These are phyloP conservation scores for Gibbula magus DNA, from an alignment of 2,888 invertebrate species.

Conservation along the genomic window DNA sequence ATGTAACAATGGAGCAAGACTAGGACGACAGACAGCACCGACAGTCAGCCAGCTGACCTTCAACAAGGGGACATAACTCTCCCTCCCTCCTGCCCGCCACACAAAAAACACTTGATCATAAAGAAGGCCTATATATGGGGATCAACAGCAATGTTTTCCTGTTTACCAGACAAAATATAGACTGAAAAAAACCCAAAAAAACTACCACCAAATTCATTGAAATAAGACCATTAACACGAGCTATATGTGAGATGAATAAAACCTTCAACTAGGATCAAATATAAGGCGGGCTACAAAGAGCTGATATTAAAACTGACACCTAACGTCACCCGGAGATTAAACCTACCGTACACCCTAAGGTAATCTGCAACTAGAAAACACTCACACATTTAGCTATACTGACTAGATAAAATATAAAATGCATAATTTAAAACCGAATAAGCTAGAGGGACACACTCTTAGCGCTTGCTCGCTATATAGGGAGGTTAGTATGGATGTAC, in stretches of 20 bases:
- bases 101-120: not conserved
- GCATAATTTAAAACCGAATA: slow-evolving; percentile 31
- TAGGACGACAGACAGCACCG: not conserved
- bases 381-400: slow-evolving; percentile 24
- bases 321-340: not conserved
- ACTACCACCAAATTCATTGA: slow-evolving; percentile 23
- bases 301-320: not conserved
- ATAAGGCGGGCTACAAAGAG: slow-evolving; percentile 9
- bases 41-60: slow-evolving; percentile 10
- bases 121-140: too few species aligned
- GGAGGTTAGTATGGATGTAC: not conserved
- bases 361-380: slow-evolving; percentile 18
- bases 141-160: too few species aligned
- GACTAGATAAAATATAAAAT: slow-evolving; percentile 35
- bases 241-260: slow-evolving; percentile 14
- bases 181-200: slow-evolving; percentile 4
- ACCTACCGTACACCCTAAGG: slow-evolving; percentile 15
- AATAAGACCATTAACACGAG: not conserved
- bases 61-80: not conserved
- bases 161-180: not conserved
- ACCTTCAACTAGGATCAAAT: not conserved
- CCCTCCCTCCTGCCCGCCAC: not conserved
- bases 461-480: not conserved
- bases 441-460: slow-evolving; percentile 24
- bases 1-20: too few species aligned